phyloP scores from a whole-genome alignment of 2,113 vertebrate species.

The Eubucco bourcierii region DNA sequence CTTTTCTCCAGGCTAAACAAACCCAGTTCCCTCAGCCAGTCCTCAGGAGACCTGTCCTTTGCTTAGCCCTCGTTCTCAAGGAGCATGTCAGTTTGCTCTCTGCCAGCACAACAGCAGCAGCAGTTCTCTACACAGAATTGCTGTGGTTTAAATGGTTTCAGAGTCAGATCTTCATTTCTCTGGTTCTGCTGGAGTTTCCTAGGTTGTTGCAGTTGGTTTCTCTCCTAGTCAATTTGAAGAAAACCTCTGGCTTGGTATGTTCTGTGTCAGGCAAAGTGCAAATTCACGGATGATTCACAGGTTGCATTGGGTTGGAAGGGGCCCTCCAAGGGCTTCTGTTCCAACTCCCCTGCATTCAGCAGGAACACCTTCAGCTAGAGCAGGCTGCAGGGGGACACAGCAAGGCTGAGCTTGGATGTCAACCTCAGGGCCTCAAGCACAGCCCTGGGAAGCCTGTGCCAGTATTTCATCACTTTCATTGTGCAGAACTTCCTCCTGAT shows the following conservation, averaged over 20 bases:
- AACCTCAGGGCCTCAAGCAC: no score
- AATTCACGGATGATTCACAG: neutral
- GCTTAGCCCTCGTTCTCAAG: rapidly evolving
- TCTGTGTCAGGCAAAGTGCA: neutral
- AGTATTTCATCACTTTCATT: no score
- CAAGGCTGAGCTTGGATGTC: no score
- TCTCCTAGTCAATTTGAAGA: neutral
- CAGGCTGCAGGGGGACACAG: no score
- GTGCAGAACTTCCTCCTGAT: no score
- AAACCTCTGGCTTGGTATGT: neutral
- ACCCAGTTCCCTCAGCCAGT: no score
- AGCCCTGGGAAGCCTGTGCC: no score
- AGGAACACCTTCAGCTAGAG: no score
- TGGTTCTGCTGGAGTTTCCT: neutral
- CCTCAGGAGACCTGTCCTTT: neutral
- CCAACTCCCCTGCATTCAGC: no score
- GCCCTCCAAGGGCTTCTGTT: no score
- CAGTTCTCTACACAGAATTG: neutral
- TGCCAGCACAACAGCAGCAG: rapidly evolving
- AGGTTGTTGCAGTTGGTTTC: rapidly evolving
- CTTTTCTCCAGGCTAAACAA: no score
- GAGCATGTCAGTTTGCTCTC: rapidly evolving
- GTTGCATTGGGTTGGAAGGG: no score
- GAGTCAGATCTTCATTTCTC: neutral
- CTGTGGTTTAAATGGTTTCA: neutral